Evolutionary conservation across 2,888 invertebrate species (phyloP), one percentile per base, ranked within the genome.

Genomic region (Acronicta alni): DNA sequence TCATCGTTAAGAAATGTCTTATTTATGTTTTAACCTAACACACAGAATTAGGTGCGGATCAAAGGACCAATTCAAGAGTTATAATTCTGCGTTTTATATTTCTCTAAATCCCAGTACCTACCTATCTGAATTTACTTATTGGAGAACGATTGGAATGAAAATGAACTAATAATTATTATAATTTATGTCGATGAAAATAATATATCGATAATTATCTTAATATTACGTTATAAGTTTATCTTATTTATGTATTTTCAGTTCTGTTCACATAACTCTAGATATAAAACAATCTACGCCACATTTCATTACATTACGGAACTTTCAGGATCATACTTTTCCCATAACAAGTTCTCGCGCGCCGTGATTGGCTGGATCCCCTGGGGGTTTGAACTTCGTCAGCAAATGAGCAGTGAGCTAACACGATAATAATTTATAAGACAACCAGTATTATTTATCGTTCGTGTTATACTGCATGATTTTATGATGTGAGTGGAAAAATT

Each of bases 401-500:
- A 93, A 94, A 94, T 94, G 94, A 94, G 92, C 88, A 91, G 92
- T 88, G 90, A 90, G 92, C 90, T 88, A 89, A 89, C 91, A 88
- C 90, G 88, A 87, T 91, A 85, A 92, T 93, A 93, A 93, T 93
- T 93, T 92, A 93, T 93, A 91, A 92, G 91, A 89, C 89, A 87
- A 84, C 83, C 83, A 72, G 86, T 81, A 87, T 91, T 92, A 93
- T 93, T 93, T 92, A 93, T 93, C 89, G 89, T 87, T 76, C 69
- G 79, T 73, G 83, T 82, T 84, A 85, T 83, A 77, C 77, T 82
- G 75, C 80, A 70, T 76, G 85, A 85, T 82, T 79, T 74, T 58
- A 47, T 57, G 58, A 57, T 56, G 56, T 51, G 52, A 57, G 61
- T 15, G 30, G 58, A 67, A 72, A 62, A 68, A 72, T 67, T 57